These are phyloP conservation scores for Corythoichthys intestinalis DNA, from an alignment of 2,113 vertebrate species.

Conservation along the genomic window DNA sequence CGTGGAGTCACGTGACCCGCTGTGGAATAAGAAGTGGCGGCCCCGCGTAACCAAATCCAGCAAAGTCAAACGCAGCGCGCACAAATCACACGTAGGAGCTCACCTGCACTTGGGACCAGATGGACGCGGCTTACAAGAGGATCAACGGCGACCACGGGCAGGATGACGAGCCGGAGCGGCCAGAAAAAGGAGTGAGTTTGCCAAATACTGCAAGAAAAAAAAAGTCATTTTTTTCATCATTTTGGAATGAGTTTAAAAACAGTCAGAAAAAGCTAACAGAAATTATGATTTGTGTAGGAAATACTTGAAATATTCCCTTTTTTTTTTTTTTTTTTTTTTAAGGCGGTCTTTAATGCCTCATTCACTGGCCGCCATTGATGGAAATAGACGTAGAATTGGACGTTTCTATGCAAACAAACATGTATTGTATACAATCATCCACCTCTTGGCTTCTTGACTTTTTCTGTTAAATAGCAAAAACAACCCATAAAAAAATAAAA, in stretches of 20 bases:
- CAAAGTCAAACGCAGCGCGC: slow-evolving; percentile 1
- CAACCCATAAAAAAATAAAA: too few relatives aligned
- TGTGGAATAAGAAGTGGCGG: slow-evolving; percentile 28
- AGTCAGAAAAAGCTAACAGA: background rate
- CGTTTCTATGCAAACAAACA: too few relatives aligned
- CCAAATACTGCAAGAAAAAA: background rate
- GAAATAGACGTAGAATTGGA: too few relatives aligned
- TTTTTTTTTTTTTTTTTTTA: too few relatives aligned
- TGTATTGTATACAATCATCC: too few relatives aligned
- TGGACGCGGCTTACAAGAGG: slow-evolving; percentile 65
- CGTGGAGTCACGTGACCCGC: slow-evolving; percentile 60
- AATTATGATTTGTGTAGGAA: background rate
- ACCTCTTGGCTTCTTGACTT: too few relatives aligned
- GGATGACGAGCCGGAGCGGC: slow-evolving; percentile 9
- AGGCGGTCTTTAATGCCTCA: too few relatives aligned
- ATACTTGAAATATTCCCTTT: background rate
- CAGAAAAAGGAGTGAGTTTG: slow-evolving; percentile 33
- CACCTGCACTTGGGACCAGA: slow-evolving; percentile 42
- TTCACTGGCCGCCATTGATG: too few relatives aligned
- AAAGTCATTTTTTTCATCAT: background rate
- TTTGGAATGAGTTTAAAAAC: background rate
- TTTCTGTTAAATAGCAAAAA: too few relatives aligned
- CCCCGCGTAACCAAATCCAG: slow-evolving; percentile 1
- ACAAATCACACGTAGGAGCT: background rate
- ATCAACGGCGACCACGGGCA: slow-evolving; percentile 46